Base-by-base conservation (phyloP, 2,888 invertebrate genomes). In the Xestia sexstrigata region DNA sequence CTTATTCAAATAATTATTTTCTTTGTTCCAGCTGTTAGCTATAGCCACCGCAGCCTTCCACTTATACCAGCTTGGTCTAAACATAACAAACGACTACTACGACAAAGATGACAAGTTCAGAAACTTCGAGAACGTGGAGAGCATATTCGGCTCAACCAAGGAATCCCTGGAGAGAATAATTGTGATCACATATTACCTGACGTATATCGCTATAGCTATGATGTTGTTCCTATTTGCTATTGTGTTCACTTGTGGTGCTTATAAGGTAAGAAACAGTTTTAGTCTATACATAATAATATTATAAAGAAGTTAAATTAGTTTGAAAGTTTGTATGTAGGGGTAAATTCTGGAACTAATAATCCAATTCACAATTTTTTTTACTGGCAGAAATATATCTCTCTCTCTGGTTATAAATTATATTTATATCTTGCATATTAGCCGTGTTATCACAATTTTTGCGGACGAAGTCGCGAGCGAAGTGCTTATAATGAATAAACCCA, bases 41-140 rank as follows among this genome's bases (percentile, higher is more conserved):
- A 91, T 96, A 90, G 94, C 93, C 70, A 95, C 95, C 23, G 92
- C 94, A 76, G 93, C 93, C 17, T 95, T 86, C 87, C 91, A 95
- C 79, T 85, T 96, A 35, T 95, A 95, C 87, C 91, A 94, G 78
- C 89, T 96, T 1, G 95, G 94, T 5, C 86, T 95, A 58, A 93
- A 91, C 74, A 84, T 95, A 73, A 93, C 94, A 20, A 92, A 94
- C 66, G 91, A 93, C 74, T 93, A 93, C 75, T 90, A 92, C 62
- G 90, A 93, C 70, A 90, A 92, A 42, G 92, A 92, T 73, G 93
- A 92, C 26, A 95, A 94, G 78, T 95, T 96, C 85, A 87, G 89
- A 35, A 93, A 96, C 90, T 95, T 95, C 87, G 93, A 94, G 81
- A 94, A 95, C 83, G 85, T 96, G 81, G 96, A 96, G 47, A 94